A percentile compares a stretch with the other conserved stretches of the same genome.
phyloP scores from a whole-genome alignment of 2,113 vertebrate species.

The Caloenas nicobarica region DNA sequence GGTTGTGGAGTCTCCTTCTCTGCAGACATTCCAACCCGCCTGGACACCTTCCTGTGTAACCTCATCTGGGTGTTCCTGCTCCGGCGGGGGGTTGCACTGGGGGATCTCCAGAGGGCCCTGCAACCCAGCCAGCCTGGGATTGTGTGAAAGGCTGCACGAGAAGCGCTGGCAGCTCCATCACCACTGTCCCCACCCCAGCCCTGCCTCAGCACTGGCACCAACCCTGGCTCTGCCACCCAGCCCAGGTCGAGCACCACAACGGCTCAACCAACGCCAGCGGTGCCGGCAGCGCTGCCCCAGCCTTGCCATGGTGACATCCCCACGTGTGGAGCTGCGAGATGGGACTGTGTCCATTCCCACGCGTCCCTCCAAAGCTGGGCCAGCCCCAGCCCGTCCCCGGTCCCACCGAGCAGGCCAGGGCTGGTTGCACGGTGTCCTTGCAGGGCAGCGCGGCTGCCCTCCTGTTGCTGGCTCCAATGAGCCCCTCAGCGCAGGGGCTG shows the following conservation, averaged over 20 bases:
- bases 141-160: fast-evolving
- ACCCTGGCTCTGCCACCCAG: too few species aligned
- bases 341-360: fast-evolving
- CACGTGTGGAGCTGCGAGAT: fast-evolving
- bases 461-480: not conserved
- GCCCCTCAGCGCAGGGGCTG: fast-evolving
- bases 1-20: too few species aligned
- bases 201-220: not conserved
- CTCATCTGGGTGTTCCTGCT: too few species aligned
- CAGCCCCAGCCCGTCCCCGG: not conserved
- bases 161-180: not conserved
- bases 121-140: too few species aligned
- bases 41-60: too few species aligned
- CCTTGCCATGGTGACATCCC: fast-evolving
- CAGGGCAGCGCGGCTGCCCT: not conserved
- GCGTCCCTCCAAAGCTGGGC: fast-evolving
- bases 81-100: too few species aligned
- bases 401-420: not conserved
- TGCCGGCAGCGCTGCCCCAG: fast-evolving
- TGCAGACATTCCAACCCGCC: too few species aligned
- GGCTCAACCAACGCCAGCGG: fast-evolving
- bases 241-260: fast-evolving
- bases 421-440: not conserved
- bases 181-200: too few species aligned
- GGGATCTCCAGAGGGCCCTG: too few species aligned